Evolutionary conservation across 2,113 vertebrate species (phyloP).

Genomic region (Platanista minor): DNA sequence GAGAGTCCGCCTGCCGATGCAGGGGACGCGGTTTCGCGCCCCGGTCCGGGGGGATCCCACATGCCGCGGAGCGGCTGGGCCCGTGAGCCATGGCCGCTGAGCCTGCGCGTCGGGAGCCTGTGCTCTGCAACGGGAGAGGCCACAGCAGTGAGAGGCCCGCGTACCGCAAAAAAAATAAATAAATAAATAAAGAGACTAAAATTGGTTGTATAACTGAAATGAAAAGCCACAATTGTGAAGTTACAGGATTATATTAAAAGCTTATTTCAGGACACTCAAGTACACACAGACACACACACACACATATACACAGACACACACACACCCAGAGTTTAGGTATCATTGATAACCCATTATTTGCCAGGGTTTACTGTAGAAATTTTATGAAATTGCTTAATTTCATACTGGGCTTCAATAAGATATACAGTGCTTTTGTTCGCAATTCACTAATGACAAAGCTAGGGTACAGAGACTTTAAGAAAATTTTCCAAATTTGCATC

Average conservation of each 20-base stretch:
- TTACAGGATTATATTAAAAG: background rate
- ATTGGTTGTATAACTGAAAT: background rate
- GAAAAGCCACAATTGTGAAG: background rate
- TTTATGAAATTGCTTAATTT: background rate
- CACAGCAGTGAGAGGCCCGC: no score
- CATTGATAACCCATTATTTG: background rate
- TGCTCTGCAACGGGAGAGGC: no score
- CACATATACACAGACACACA: background rate
- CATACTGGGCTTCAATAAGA: background rate
- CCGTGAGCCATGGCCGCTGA: no score
- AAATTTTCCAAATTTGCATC: background rate
- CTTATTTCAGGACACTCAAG: background rate
- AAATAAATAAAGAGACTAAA: background rate
- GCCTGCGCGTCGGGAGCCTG: no score
- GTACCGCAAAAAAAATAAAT: no score
- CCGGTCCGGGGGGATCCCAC: no score
- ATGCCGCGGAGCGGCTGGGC: no score
- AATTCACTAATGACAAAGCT: background rate
- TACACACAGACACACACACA: background rate
- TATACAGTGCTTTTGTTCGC: background rate
- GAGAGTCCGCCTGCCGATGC: no score
- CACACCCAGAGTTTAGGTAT: background rate
- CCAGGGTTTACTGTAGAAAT: background rate
- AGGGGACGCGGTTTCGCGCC: no score
- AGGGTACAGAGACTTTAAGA: background rate